Evolutionary conservation across 2,113 vertebrate genomes (phyloP).

Genomic region (Archilochus colubris): DNA sequence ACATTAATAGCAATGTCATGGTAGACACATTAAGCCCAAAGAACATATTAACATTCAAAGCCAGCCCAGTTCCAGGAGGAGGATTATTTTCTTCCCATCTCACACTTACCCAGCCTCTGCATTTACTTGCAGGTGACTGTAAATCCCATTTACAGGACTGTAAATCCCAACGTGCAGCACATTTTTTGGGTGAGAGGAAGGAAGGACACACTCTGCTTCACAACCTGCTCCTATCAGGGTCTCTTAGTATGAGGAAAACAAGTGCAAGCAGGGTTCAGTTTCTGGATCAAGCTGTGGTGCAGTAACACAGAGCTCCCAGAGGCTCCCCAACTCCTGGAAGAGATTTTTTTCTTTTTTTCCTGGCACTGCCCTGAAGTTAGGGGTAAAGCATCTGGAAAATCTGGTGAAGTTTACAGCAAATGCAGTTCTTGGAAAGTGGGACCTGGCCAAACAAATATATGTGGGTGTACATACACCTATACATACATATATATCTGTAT

Average conservation of each 20-base stretch:
- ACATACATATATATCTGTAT: neutral
- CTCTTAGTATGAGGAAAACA: neutral
- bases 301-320: neutral
- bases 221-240: neutral
- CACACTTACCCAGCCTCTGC: neutral
- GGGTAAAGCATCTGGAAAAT: neutral
- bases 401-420: neutral
- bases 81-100: neutral
- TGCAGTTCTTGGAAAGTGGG: neutral
- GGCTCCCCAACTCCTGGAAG: neutral
- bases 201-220: neutral
- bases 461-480: neutral
- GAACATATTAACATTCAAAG: neutral
- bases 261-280: neutral
- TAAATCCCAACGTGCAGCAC: neutral
- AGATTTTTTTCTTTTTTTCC: neutral
- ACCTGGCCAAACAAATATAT: neutral
- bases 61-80: neutral
- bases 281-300: neutral
- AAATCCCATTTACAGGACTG: neutral
- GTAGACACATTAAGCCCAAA: neutral
- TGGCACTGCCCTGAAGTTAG: neutral
- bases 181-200: neutral
- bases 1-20: neutral
- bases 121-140: neutral